Percentiles rank a stretch among this genome's conserved stretches.
Conservation (phyloP, 2,113 vertebrate genomes). For the Diphyllodes magnificus region DNA sequence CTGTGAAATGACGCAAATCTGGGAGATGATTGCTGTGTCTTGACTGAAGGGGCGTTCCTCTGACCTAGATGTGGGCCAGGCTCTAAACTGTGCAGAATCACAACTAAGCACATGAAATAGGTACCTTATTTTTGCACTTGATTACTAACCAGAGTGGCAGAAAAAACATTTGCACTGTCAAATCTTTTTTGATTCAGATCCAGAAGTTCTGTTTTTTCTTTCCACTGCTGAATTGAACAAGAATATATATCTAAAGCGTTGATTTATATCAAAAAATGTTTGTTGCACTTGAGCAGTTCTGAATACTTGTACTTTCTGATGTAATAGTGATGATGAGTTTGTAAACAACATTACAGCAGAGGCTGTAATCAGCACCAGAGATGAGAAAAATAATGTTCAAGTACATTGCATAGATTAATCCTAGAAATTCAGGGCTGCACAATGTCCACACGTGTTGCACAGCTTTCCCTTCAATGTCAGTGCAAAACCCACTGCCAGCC, state of each 20-base stretch:
- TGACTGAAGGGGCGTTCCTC: background rate
- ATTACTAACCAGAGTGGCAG: background rate
- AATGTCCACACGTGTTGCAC: accelerated
- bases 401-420: background rate
- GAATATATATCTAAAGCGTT: background rate
- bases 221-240: background rate
- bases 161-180: background rate
- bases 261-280: background rate
- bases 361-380: background rate
- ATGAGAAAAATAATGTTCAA: background rate
- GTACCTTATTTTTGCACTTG: background rate
- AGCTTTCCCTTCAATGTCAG: background rate
- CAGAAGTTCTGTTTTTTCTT: background rate
- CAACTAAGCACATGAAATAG: background rate
- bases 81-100: background rate
- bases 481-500: background rate
- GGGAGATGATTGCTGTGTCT: background rate
- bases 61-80: background rate
- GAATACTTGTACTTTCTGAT: background rate
- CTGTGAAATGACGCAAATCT: background rate
- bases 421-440: background rate
- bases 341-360: background rate
- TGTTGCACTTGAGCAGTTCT: background rate
- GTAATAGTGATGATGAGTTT: background rate
- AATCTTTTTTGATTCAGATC: background rate